Evolutionary conservation across 2,797 vertebrate species (phyloP).

Genomic region (Hippopotamyrus pictus): DNA sequence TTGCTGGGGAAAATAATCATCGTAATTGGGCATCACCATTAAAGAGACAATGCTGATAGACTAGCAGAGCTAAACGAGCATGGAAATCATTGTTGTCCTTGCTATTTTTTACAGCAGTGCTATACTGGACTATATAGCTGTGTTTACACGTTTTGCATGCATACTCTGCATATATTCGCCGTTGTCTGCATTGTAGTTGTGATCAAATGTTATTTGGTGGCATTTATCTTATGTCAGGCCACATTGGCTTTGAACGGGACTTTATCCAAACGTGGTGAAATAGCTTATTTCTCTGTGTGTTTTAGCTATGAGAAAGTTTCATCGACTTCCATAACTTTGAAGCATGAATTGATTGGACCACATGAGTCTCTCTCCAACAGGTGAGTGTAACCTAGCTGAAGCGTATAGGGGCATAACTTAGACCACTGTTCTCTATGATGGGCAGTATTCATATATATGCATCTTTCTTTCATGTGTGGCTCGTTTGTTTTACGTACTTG

Average conservation of each 20-base stretch:
- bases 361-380: not conserved
- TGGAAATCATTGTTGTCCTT: not conserved
- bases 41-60: not conserved
- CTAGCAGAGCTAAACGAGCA: not conserved
- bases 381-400: not conserved
- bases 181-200: not conserved
- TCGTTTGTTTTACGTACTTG: not conserved
- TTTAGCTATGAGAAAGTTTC: not conserved
- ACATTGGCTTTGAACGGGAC: not conserved
- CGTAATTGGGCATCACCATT: not conserved
- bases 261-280: not conserved
- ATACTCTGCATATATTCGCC: not conserved
- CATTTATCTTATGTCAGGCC: not conserved
- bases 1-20: not conserved
- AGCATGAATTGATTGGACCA: not conserved
- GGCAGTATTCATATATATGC: not conserved
- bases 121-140: not conserved
- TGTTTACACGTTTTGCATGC: not conserved
- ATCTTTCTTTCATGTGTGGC: not conserved
- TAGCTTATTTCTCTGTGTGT: not conserved
- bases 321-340: not conserved
- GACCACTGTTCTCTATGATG: not conserved
- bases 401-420: not conserved
- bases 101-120: not conserved
- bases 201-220: not conserved